These are phyloP conservation scores for Willowsia nigromaculata DNA, from an alignment of 2,888 invertebrate species.

Conservation along the genomic window DNA sequence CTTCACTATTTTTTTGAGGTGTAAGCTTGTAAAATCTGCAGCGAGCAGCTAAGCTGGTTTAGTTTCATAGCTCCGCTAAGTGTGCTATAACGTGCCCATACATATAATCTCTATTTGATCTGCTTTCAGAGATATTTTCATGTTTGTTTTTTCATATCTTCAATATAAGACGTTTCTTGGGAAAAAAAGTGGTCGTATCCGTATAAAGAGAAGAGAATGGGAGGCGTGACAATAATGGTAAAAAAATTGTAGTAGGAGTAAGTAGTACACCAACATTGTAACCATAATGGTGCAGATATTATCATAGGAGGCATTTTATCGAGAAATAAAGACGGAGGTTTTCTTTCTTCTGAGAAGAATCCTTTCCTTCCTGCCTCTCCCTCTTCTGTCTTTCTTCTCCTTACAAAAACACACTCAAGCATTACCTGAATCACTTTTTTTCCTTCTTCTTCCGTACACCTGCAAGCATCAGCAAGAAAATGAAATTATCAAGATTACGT, in stretches of 20 bases:
- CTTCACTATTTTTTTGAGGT: too few relatives aligned
- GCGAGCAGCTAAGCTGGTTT: too few relatives aligned
- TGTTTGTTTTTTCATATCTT: too few relatives aligned
- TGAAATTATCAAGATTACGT: conserved; percentile 61
- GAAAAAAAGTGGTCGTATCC: not conserved
- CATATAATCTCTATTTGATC: too few relatives aligned
- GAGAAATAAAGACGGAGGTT: not conserved
- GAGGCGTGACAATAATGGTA: not conserved
- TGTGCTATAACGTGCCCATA: too few relatives aligned
- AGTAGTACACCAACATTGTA: not conserved
- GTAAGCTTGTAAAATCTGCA: too few relatives aligned
- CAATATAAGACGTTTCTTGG: not conserved
- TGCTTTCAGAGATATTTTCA: too few relatives aligned
- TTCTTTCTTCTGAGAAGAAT: conserved; percentile 3
- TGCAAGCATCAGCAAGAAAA: conserved; percentile 66
- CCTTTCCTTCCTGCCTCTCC: conserved; percentile 7
- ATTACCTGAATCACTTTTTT: conserved; percentile 10
- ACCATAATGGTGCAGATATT: conserved; percentile 14
- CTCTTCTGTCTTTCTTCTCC: not conserved
- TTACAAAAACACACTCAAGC: not conserved
- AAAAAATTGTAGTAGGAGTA: not conserved
- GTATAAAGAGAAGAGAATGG: not conserved
- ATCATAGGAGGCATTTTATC: not conserved
- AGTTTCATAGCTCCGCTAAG: too few relatives aligned
- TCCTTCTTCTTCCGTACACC: conserved; percentile 27